A percentile compares a stretch with the other conserved stretches of the same genome.
Evolutionary conservation across 2,797 vertebrate species (phyloP).

Genomic region (Luscinia megarhynchos): DNA sequence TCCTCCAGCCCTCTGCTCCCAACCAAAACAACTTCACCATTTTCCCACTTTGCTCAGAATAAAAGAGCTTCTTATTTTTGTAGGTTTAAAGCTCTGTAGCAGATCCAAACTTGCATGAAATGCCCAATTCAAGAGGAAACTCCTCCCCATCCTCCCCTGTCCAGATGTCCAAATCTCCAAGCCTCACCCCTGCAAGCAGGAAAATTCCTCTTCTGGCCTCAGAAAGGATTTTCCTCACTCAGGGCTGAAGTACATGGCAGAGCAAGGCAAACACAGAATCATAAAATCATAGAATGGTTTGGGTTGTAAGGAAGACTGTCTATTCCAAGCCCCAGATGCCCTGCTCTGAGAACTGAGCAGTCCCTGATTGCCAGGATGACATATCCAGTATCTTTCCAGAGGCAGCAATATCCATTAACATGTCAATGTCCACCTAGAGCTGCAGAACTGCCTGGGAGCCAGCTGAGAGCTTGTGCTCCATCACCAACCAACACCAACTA

Average conservation of each 20-base stretch:
- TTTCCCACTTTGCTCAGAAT: neutral
- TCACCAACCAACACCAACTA: neutral
- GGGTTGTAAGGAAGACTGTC: neutral
- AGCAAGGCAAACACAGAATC: neutral
- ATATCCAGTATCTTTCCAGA: neutral
- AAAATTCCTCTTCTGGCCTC: neutral
- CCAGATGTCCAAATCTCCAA: neutral
- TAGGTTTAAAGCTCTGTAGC: neutral
- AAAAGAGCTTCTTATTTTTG: conserved; percentile 41
- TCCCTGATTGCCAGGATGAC: neutral
- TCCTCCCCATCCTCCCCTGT: neutral
- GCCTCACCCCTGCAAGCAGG: neutral
- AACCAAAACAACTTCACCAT: neutral
- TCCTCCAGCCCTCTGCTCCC: neutral
- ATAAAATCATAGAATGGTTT: neutral
- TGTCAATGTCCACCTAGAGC: neutral
- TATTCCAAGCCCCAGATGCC: neutral
- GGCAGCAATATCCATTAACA: neutral
- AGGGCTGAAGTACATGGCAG: neutral
- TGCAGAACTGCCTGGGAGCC: neutral
- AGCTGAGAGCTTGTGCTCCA: neutral
- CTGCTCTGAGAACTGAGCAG: neutral
- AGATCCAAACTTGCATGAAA: conserved; percentile 47
- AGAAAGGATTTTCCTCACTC: neutral
- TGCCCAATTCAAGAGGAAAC: conserved; percentile 34